Conservation (phyloP, 1,140 invertebrate genomes). For the Chironomus tepperi region DNA sequence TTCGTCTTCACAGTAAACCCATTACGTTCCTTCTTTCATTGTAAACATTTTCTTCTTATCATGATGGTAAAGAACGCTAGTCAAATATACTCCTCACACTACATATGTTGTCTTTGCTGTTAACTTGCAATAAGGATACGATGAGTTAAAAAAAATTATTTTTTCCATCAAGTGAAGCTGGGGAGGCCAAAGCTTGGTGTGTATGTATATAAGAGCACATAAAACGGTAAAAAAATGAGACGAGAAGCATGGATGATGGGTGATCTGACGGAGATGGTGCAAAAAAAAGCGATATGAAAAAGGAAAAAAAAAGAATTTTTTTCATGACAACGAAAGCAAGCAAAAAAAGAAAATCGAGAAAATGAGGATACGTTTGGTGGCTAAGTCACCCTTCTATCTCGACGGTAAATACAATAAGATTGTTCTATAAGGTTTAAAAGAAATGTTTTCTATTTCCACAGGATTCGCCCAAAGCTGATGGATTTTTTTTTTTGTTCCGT, state of each 20-base stretch:
- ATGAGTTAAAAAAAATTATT: background rate
- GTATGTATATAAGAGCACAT: background rate
- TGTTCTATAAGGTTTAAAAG: background rate
- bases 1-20: too few species aligned
- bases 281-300: background rate
- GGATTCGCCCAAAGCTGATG: conserved; percentile 11
- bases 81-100: too few species aligned
- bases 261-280: conserved; percentile 19
- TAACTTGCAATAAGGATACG: background rate
- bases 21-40: too few species aligned
- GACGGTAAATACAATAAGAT: background rate
- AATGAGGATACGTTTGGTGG: background rate
- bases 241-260: background rate
- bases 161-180: background rate
- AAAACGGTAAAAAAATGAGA: background rate
- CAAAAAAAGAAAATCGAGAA: conserved; percentile 5
- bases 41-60: too few species aligned
- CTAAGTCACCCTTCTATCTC: background rate
- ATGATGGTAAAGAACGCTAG: too few species aligned
- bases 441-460: background rate
- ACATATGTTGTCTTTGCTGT: too few species aligned
- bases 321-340: conserved; percentile 23
- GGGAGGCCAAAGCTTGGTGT: too few species aligned
- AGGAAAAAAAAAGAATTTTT: background rate
- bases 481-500: conserved; percentile 17